A percentile compares a stretch with the other conserved stretches of the same genome.
Evolutionary conservation across 2,888 invertebrate genomes (phyloP).

Genomic region (Lysandra coridon): DNA sequence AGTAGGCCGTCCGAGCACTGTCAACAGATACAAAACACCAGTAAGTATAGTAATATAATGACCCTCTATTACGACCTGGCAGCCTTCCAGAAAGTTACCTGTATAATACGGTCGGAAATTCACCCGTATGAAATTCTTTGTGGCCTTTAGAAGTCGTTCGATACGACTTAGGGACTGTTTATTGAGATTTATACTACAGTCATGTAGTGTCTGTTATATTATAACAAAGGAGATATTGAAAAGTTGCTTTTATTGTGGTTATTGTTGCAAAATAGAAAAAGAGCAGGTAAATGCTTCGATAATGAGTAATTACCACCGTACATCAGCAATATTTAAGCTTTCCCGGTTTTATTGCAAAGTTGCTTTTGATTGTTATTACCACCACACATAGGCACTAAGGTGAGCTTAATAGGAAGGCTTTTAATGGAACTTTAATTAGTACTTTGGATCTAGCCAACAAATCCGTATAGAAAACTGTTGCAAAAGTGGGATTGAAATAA

Average conservation of each 20-base stretch:
- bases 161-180: conserved; percentile 15
- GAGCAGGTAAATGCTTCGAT: no score
- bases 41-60: conserved; percentile 28
- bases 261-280: no score
- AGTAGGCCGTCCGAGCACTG: conserved; percentile 11
- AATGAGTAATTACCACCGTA: no score
- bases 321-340: no score
- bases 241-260: background rate
- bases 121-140: conserved; percentile 22
- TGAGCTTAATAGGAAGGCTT: no score
- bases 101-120: conserved; percentile 28
- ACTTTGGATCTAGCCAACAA: background rate
- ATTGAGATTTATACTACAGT: background rate
- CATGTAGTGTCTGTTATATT: background rate
- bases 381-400: no score
- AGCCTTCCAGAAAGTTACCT: conserved; percentile 24
- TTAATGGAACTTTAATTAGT: background rate
- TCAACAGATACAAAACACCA: conserved; percentile 22
- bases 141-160: conserved; percentile 14
- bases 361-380: no score
- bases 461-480: background rate
- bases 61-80: conserved; percentile 27
- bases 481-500: background rate
- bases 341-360: background rate
- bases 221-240: background rate